phyloP scores from a whole-genome alignment of 2,113 vertebrate genomes.

The Amphiprion ocellaris region DNA sequence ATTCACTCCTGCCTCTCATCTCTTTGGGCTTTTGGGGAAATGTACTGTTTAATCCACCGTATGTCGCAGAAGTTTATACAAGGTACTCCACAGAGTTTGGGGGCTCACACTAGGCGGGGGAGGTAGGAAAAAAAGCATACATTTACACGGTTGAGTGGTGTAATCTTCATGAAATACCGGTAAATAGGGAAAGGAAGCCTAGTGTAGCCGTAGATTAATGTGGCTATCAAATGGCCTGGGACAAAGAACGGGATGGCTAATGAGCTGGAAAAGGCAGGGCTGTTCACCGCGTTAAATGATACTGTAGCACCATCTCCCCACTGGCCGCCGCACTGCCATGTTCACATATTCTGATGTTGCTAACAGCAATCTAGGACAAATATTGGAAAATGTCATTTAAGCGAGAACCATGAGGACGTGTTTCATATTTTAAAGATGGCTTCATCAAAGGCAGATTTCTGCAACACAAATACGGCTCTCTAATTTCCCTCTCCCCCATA shows the following conservation, averaged over 20 bases:
- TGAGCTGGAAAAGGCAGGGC: slow-evolving; percentile 84
- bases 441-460: slow-evolving; percentile 56
- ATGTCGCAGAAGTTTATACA: slow-evolving; percentile 72
- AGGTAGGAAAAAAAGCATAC: slow-evolving; percentile 63
- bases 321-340: slow-evolving; percentile 73
- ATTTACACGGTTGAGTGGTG: slow-evolving; percentile 82
- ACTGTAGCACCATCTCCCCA: slow-evolving; percentile 74
- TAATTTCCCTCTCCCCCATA: slow-evolving; percentile 47
- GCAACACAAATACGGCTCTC: slow-evolving; percentile 18
- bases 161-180: slow-evolving; percentile 83
- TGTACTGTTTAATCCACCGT: slow-evolving; percentile 66
- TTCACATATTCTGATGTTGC: slow-evolving; percentile 70
- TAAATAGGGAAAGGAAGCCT: slow-evolving; percentile 81
- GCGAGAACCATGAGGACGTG: slow-evolving; percentile 23
- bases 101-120: slow-evolving; percentile 58
- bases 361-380: slow-evolving; percentile 78
- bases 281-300: slow-evolving; percentile 81
- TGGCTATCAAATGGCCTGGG: slow-evolving; percentile 84
- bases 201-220: slow-evolving; percentile 83
- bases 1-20: slow-evolving; percentile 64
- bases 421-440: slow-evolving; percentile 67
- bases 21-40: slow-evolving; percentile 64
- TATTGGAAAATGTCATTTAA: slow-evolving; percentile 73
- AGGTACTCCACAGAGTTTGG: slow-evolving; percentile 74
- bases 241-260: slow-evolving; percentile 84